Conservation (phyloP, 1,140 invertebrate species). For the Triops cancriformis region DNA sequence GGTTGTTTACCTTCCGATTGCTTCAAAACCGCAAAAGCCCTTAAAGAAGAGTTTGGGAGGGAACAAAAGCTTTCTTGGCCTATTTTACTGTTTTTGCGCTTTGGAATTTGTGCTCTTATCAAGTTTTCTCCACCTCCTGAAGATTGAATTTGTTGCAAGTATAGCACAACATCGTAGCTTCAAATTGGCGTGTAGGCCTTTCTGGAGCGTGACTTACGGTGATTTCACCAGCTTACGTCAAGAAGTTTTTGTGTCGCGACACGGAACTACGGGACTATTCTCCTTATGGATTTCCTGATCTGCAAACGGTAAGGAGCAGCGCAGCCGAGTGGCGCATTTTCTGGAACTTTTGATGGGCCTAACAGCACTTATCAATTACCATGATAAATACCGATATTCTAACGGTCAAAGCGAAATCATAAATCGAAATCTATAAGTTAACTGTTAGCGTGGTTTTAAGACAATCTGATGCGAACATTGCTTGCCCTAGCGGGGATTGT, state of each 20-base stretch:
- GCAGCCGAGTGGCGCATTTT: not conserved
- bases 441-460: too few species aligned
- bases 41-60: too few species aligned
- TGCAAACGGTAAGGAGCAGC: not conserved
- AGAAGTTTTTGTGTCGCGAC: not conserved
- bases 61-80: too few species aligned
- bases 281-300: slow-evolving; percentile 1
- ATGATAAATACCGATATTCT: too few species aligned
- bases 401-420: too few species aligned
- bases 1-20: not conserved
- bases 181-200: not conserved
- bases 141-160: not conserved
- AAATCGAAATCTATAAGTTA: too few species aligned
- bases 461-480: too few species aligned
- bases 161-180: too few species aligned
- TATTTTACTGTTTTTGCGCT: too few species aligned
- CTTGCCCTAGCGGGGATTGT: too few species aligned
- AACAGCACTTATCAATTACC: not conserved
- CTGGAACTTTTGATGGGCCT: not conserved
- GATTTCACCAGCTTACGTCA: not conserved
- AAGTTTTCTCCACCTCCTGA: not conserved
- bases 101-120: not conserved
- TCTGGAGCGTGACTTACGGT: not conserved
- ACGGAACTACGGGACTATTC: not conserved
- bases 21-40: too few species aligned